These are phyloP conservation scores for Microctonus brassicae DNA, from an alignment of 2,888 invertebrate genomes.

Conservation along the genomic window DNA sequence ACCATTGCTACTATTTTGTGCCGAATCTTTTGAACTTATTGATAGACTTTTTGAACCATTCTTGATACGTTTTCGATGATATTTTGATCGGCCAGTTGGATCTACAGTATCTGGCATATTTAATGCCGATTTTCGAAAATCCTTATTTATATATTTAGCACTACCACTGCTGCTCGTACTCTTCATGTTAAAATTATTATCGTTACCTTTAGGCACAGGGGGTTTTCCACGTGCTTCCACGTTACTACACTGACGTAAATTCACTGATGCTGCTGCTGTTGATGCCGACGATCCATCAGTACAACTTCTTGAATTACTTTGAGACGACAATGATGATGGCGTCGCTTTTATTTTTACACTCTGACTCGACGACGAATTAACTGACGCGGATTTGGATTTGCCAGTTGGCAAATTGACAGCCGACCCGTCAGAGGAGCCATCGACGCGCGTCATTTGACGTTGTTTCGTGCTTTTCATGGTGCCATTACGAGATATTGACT, in stretches of 20 bases:
- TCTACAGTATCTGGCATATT: conserved; percentile 74
- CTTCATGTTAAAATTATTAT: conserved; percentile 55
- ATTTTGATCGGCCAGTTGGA: conserved; percentile 48
- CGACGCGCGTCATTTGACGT: conserved; percentile 61
- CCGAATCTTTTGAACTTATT: conserved; percentile 68
- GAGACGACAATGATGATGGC: conserved; percentile 43
- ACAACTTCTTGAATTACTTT: conserved; percentile 33
- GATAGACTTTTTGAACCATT: conserved; percentile 68
- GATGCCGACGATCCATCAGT: conserved; percentile 24
- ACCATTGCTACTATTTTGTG: conserved; percentile 43
- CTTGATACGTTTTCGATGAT: conserved; percentile 53
- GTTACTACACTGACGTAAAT: conserved; percentile 55
- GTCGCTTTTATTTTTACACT: conserved; percentile 60
- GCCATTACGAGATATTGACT: conserved; percentile 52
- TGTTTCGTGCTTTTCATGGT: conserved; percentile 51
- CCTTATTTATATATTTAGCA: conserved; percentile 75
- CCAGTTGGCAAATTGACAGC: conserved; percentile 64
- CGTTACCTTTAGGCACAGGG: conserved; percentile 70
- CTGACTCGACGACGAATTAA: conserved; percentile 60
- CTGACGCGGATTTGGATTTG: conserved; percentile 63
- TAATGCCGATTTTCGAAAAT: conserved; percentile 80
- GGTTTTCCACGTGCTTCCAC: conserved; percentile 67
- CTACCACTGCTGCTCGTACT: conserved; percentile 39
- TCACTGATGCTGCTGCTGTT: conserved; percentile 41
- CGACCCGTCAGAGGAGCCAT: conserved; percentile 54